These are phyloP conservation scores for Seira ritae DNA, from an alignment of 2,888 invertebrate species.

Conservation along the genomic window DNA sequence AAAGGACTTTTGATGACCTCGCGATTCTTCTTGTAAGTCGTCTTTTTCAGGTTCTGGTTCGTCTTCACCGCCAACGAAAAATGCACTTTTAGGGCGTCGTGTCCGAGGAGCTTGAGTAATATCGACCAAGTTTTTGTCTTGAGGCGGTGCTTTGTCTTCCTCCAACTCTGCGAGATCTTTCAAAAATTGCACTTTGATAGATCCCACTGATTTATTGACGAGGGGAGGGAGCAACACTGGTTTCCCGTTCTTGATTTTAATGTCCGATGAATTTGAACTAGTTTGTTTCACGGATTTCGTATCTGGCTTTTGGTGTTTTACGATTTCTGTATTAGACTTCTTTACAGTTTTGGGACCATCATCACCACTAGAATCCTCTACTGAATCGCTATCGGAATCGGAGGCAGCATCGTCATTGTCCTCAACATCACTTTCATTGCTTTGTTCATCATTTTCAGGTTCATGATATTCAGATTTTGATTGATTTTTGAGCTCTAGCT, in stretches of 20 bases:
- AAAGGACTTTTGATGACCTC: not conserved
- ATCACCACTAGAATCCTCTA: too few species aligned
- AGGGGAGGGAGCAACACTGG: not conserved
- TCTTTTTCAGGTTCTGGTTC: slow-evolving; percentile 37
- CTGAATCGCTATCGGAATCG: too few species aligned
- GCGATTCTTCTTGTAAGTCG: not conserved
- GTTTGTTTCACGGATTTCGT: not conserved
- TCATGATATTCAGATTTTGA: too few species aligned
- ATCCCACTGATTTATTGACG: slow-evolving; percentile 68
- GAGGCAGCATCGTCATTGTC: too few species aligned
- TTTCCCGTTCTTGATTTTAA: not conserved
- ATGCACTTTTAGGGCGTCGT: slow-evolving; percentile 68
- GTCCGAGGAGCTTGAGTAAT: slow-evolving; percentile 16
- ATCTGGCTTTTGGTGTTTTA: not conserved
- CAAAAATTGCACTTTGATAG: slow-evolving; percentile 68
- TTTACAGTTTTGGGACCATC: not conserved
- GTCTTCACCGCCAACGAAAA: slow-evolving; percentile 72
- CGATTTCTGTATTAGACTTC: not conserved
- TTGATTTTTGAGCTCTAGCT: not conserved
- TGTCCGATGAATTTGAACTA: not conserved
- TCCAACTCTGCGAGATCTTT: slow-evolving; percentile 67
- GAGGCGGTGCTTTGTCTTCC: slow-evolving; percentile 12
- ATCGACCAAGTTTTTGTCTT: not conserved
- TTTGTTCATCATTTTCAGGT: too few species aligned
- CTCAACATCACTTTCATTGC: too few species aligned